Evolutionary conservation across 2,888 invertebrate genomes (phyloP).

Genomic region (Acanthopleura granulata): DNA sequence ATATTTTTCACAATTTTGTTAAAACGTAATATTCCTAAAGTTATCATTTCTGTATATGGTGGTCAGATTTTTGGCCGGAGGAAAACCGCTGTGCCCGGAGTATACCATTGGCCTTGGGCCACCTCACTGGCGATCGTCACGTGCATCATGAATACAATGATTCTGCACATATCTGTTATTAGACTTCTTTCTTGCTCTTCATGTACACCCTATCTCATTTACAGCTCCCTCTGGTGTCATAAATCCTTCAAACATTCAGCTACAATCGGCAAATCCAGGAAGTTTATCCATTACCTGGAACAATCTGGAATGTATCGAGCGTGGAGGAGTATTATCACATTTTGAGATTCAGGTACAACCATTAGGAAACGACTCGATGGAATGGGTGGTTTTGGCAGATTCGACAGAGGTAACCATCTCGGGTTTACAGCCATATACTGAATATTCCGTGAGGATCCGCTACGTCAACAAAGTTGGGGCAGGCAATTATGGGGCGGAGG

Average conservation of each 20-base stretch:
- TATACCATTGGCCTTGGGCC: too few species aligned
- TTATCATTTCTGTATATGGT: too few species aligned
- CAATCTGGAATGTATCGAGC: constrained; percentile 39
- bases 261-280: constrained; percentile 22
- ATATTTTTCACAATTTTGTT: too few species aligned
- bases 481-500: constrained; percentile 33
- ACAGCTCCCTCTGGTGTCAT: not conserved
- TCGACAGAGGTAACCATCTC: not conserved
- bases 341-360: constrained; percentile 34
- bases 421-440: constrained; percentile 41
- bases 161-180: too few species aligned
- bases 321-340: constrained; percentile 42
- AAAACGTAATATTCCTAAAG: too few species aligned
- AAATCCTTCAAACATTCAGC: not conserved
- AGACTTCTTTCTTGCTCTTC: too few species aligned
- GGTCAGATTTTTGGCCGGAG: too few species aligned
- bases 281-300: constrained; percentile 44
- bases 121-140: too few species aligned
- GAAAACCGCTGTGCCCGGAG: too few species aligned
- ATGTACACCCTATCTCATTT: not conserved
- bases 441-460: constrained; percentile 43
- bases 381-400: not conserved
- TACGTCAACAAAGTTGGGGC: constrained; percentile 47
- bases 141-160: too few species aligned
- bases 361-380: not conserved